Evolutionary conservation across 2,888 invertebrate species (phyloP).

Genomic region (Meghimatium bilineatum): DNA sequence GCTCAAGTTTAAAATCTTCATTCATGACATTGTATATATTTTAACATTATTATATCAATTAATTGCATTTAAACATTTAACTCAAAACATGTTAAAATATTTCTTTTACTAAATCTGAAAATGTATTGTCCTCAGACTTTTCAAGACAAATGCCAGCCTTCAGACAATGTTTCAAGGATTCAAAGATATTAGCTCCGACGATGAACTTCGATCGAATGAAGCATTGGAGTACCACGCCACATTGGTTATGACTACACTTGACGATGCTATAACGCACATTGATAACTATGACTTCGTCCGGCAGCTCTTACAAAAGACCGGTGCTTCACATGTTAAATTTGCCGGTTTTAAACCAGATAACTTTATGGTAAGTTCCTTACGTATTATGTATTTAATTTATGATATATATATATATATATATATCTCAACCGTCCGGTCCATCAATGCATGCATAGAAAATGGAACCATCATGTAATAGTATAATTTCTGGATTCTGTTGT

Average conservation of each 20-base stretch:
- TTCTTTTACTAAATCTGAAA: not conserved
- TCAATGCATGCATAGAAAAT: no score
- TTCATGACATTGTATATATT: no score
- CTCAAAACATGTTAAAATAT: not conserved
- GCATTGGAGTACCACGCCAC: constrained; percentile 91
- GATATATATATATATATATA: no score
- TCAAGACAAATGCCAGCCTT: constrained; percentile 89
- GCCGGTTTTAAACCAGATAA: constrained; percentile 90
- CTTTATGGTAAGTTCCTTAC: constrained; percentile 86
- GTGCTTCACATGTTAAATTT: constrained; percentile 88
- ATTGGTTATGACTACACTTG: constrained; percentile 91
- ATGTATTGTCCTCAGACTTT: constrained; percentile 82
- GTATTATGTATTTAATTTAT: no score
- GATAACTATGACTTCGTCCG: constrained; percentile 91
- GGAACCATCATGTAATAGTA: no score
- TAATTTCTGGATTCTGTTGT: no score
- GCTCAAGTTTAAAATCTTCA: no score
- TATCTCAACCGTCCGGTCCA: no score
- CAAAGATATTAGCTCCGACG: constrained; percentile 86
- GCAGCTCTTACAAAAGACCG: constrained; percentile 88
- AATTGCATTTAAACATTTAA: no score
- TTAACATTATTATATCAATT: no score
- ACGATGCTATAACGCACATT: constrained; percentile 90
- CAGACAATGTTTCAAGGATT: constrained; percentile 81
- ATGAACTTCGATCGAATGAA: constrained; percentile 88